Evolutionary conservation across 2,113 vertebrate species (phyloP), one percentile per base, ranked within the genome.

Genomic region (Phylloscopus trochiloides): DNA sequence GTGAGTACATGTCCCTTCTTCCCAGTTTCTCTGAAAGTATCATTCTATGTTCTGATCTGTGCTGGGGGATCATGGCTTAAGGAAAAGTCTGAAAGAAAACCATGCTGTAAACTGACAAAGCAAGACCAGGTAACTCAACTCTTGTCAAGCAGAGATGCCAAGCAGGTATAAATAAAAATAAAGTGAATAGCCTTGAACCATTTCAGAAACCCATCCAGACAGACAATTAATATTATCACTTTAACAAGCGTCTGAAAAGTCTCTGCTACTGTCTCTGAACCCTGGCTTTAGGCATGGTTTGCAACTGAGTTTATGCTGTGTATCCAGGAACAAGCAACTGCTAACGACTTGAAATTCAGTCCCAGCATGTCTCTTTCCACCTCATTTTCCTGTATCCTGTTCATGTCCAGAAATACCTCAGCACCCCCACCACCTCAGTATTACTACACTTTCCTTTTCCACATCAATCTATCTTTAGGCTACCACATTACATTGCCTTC

Each of bases 1-100:
- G 99, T 99, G 96, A 99, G 99, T 98, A 72, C 7, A 16, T 5
- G 3, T 9, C n/a, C 16, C 1, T 45, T 71, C 16, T 70, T 68
- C 18, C 4, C 16, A 58, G 38, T 36, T 55, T 59, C 50, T 82
- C 54, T 66, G 15, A 21, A 75, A 50, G 5, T 43, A 19, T 40
- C 10, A 25, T 81, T 83, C 66, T 40, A 0, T 4, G 0, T 80
- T 90, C 58, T 86, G 14, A 15, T 65, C 34, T 82, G 50, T 18
- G 9, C 34, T 63, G 32, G 42, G 6, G 3, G 47, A 24, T 59
- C 25, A 10, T 19, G 17, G 22, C 14, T 84, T 36, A 78, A 40
- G 19, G 10, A 54, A 48, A 71, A 55, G 2, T 47, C 45, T 92
- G 32, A 32, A 71, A 85, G n/a, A 68, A 85, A 89, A 57, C 14